Evolutionary conservation across 2,888 invertebrate species (phyloP).

Genomic region (Lacanobia wlatinum): DNA sequence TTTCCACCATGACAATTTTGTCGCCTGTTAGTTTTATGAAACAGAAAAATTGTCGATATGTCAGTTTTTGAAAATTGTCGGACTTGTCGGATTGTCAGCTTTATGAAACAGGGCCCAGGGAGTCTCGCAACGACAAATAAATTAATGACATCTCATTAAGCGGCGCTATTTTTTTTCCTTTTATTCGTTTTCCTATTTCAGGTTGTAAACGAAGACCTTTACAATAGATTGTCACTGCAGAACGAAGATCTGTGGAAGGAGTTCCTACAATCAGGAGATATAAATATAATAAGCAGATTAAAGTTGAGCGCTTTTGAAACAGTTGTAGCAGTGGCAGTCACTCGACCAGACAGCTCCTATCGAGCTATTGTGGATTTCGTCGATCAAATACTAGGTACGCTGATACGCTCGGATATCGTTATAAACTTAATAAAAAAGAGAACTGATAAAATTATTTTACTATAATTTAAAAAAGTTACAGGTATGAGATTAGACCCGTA

Average conservation of each 20-base stretch:
- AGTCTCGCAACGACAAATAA: background rate
- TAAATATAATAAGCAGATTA: constrained; percentile 91
- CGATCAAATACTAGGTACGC: constrained; percentile 91
- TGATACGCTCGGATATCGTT: background rate
- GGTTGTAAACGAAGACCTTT: constrained; percentile 91
- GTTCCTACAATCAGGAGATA: constrained; percentile 92
- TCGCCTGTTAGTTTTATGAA: too few relatives aligned
- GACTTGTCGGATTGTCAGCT: too few relatives aligned
- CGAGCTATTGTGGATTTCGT: constrained; percentile 94
- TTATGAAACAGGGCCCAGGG: too few relatives aligned
- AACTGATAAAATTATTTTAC: too few relatives aligned
- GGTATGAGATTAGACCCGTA: too few relatives aligned
- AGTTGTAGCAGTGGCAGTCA: constrained; percentile 94
- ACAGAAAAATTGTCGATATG: too few relatives aligned
- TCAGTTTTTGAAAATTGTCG: too few relatives aligned
- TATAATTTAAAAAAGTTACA: too few relatives aligned
- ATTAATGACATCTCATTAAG: background rate
- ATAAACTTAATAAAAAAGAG: too few relatives aligned
- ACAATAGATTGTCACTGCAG: constrained; percentile 91
- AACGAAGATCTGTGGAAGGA: constrained; percentile 92
- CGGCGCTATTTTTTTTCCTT: too few relatives aligned
- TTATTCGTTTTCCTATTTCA: too few relatives aligned
- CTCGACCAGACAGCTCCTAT: constrained; percentile 96
- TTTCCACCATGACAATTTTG: too few relatives aligned
- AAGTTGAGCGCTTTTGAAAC: constrained; percentile 94